Evolutionary conservation across 2,888 invertebrate species (phyloP).

Genomic region (Strigamia crassipes): DNA sequence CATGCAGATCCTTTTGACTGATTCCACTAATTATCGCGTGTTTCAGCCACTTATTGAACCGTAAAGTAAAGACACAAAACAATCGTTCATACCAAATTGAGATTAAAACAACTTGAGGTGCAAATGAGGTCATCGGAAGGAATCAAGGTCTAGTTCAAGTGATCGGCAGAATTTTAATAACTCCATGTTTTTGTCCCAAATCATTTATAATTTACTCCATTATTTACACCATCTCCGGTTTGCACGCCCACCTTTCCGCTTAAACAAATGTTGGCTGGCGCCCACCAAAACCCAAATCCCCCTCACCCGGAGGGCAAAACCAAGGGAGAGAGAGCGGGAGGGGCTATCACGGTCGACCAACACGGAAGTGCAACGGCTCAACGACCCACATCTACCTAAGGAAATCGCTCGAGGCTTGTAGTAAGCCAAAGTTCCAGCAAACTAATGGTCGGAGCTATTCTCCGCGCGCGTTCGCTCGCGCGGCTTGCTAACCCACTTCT

Average conservation of each 20-base stretch:
- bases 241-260: not conserved
- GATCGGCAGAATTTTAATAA: not conserved
- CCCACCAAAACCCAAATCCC: not conserved
- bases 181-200: not conserved
- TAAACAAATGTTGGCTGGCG: not conserved
- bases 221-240: constrained; percentile 16
- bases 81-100: constrained; percentile 22
- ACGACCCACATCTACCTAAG: constrained; percentile 29
- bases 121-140: constrained; percentile 13
- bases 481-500: constrained; percentile 38
- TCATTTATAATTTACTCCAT: not conserved
- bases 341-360: constrained; percentile 39
- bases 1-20: not conserved
- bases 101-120: constrained; percentile 14
- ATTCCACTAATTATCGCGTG: not conserved
- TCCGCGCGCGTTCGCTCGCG: constrained; percentile 27
- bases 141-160: constrained; percentile 24
- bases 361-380: constrained; percentile 38
- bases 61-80: not conserved
- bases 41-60: not conserved
- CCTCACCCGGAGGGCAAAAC: constrained; percentile 15
- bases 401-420: constrained; percentile 38
- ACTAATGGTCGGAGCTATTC: not conserved
- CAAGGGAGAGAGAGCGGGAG: constrained; percentile 31
- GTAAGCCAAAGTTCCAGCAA: not conserved